phyloP scores from a whole-genome alignment of 1,140 invertebrate genomes.

The Drosophila tani region DNA sequence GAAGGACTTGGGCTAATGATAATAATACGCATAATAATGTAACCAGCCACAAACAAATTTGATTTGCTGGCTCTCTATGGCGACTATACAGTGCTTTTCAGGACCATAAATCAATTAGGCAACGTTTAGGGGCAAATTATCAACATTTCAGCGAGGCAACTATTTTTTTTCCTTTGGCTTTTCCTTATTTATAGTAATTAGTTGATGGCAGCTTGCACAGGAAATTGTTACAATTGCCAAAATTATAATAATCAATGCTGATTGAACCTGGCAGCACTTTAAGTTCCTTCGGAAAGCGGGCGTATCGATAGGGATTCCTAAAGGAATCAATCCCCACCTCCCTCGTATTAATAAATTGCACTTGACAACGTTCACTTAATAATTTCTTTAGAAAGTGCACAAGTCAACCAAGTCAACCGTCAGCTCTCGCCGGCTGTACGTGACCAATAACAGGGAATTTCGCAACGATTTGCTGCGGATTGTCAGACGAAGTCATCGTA shows the following conservation, averaged over 20 bases:
- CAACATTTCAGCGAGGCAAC: slow-evolving; percentile 7
- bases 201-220: slow-evolving; percentile 1
- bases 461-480: slow-evolving; percentile 19
- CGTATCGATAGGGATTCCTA: no score
- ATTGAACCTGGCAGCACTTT: no score
- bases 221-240: neutral
- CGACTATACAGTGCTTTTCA: slow-evolving; percentile 52
- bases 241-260: neutral
- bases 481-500: slow-evolving; percentile 65
- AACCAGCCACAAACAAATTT: slow-evolving; percentile 54
- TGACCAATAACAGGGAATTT: slow-evolving; percentile 79
- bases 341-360: slow-evolving; percentile 74
- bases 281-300: no score
- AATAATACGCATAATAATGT: slow-evolving; percentile 57
- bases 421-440: slow-evolving; percentile 50
- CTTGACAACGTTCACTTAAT: slow-evolving; percentile 78
- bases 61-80: slow-evolving; percentile 43
- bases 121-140: slow-evolving; percentile 29
- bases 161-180: no score
- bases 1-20: slow-evolving; percentile 53
- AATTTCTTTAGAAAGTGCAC: slow-evolving; percentile 78
- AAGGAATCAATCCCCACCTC: slow-evolving; percentile 2
- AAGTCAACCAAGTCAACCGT: slow-evolving; percentile 74
- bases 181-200: slow-evolving; percentile 24
- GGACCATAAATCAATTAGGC: slow-evolving; percentile 46